Base-by-base conservation (phyloP, 1,140 invertebrate species). In the Euwallacea similis region DNA sequence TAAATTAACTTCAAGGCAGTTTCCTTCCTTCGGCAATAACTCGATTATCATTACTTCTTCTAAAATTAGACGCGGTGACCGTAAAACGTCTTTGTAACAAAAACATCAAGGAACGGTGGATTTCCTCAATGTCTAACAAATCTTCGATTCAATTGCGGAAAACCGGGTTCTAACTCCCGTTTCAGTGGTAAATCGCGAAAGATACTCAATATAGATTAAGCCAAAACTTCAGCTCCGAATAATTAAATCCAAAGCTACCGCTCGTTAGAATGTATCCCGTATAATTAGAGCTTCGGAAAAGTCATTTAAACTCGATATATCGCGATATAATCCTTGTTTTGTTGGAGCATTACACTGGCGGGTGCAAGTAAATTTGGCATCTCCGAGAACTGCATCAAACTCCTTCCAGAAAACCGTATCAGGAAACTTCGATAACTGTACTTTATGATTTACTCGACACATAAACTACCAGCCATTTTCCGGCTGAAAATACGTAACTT, bases 391-490 rank as follows among this genome's bases (percentile, higher is more conserved):
- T 66, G 41, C 15, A 66, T 63, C 7, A 44, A 63, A 66, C 21
- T 66, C 7, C 8, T 53, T 10, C 33, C 33, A 15, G 10, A 7
- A 55, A 66, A 66, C 50, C 44, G 46, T 54, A 66, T 66, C n/a
- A 66, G 63, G 33, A 66, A 66, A 66, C 53, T 66, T 66, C 54
- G 64, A 66, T 66, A 67, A 67, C 66, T 33, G 13, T 60, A 58
- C 56, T 60, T 60, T 68, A 59, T 68, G 66, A 68, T 68, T 68
- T 68, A 68, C 66, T 60, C 43, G 55, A 68, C 66, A 33, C 54
- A 60, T 68, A 68, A 68, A 68, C 66, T 60, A 60, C 55, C 46
- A 68, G 42, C 43, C 21, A 68, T 68, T 68, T 68, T 68, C 66
- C 66, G 66, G 42, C 55, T 68, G 56, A 50, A 60, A 59, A 42